A percentile compares a stretch with the other conserved stretches of the same genome.
Conservation (phyloP, 2,888 invertebrate species). For the Prosopocoilus inquinatus region DNA sequence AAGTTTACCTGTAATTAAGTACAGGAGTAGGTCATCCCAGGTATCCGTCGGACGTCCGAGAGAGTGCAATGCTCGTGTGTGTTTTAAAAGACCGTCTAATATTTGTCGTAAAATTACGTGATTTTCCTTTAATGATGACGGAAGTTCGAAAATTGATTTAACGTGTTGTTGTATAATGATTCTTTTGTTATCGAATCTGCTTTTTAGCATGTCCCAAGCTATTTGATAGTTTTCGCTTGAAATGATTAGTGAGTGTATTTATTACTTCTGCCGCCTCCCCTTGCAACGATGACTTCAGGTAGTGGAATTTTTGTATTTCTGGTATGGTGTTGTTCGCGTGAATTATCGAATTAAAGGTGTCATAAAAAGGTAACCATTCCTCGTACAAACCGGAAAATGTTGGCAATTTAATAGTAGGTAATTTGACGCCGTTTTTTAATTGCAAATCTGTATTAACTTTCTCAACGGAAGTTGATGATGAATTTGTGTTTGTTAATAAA, state of each 20-base stretch:
- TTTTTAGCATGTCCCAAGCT: slow-evolving; percentile 20
- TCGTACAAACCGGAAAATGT: slow-evolving; percentile 19
- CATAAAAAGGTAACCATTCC: too few species aligned
- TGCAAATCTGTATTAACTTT: too few species aligned
- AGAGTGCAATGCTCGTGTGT: background rate
- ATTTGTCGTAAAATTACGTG: background rate
- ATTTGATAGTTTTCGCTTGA: slow-evolving; percentile 20
- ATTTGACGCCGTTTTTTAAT: background rate
- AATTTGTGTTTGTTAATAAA: too few species aligned
- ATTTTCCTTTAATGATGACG: too few species aligned
- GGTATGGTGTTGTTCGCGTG: too few species aligned
- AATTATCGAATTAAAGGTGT: too few species aligned
- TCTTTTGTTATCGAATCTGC: slow-evolving; percentile 16
- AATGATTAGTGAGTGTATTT: slow-evolving; percentile 23
- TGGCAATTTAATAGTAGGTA: slow-evolving; percentile 18
- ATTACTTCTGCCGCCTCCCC: slow-evolving; percentile 20
- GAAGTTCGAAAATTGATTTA: too few species aligned
- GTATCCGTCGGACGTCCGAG: background rate
- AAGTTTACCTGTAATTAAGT: background rate
- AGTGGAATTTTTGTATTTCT: too few species aligned
- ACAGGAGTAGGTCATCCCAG: background rate
- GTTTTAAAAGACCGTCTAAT: background rate
- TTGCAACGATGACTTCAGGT: slow-evolving; percentile 14
- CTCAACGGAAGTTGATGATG: too few species aligned
- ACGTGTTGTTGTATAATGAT: slow-evolving; percentile 14